A percentile compares a stretch with the other conserved stretches of the same genome.
Conservation (phyloP, 2,113 vertebrate genomes). For the Parus major region DNA sequence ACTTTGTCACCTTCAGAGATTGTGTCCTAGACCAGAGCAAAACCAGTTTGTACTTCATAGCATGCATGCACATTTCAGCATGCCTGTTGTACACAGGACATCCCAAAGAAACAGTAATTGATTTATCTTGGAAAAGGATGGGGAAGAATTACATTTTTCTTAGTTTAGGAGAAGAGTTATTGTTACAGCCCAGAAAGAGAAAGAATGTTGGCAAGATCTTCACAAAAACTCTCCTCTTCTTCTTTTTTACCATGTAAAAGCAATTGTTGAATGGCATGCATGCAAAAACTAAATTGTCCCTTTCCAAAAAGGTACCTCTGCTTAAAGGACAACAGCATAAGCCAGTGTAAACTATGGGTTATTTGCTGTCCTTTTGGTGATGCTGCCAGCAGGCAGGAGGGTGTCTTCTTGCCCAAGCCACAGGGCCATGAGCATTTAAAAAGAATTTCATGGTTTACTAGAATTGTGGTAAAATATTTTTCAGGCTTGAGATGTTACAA, state of each 20-base stretch:
- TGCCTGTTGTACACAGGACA: background rate
- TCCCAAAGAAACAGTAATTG: background rate
- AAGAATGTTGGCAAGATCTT: background rate
- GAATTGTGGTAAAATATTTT: background rate
- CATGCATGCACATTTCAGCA: background rate
- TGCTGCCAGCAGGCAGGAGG: background rate
- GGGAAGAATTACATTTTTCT: background rate
- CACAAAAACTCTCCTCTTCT: background rate
- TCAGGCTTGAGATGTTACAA: background rate
- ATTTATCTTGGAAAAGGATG: background rate
- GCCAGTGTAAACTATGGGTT: background rate
- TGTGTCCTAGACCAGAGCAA: background rate
- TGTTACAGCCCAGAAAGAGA: background rate
- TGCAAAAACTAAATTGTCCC: background rate
- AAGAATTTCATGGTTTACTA: background rate
- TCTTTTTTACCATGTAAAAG: background rate
- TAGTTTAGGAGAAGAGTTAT: background rate
- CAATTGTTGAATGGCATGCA: background rate
- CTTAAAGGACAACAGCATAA: background rate
- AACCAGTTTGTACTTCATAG: background rate
- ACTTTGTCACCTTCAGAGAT: background rate
- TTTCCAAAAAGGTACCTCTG: background rate
- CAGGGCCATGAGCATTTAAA: background rate
- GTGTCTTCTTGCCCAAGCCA: background rate
- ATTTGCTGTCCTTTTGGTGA: background rate